These are phyloP conservation scores for Nysson spinosus DNA, from an alignment of 2,888 invertebrate species.

Conservation along the genomic window DNA sequence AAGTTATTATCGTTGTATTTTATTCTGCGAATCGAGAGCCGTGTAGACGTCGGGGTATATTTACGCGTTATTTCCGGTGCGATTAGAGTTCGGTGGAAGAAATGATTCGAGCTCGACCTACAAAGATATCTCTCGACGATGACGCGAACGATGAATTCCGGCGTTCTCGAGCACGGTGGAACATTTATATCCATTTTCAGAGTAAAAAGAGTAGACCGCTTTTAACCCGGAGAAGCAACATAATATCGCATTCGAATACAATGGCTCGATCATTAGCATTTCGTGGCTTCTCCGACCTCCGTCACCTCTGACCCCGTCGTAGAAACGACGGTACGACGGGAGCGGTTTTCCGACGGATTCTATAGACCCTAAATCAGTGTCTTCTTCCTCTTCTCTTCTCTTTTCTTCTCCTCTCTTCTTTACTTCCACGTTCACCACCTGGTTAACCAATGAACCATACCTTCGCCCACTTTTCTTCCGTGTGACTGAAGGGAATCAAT, in stretches of 20 bases:
- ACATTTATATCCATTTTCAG: not conserved
- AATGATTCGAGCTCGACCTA: too few species aligned
- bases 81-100: too few species aligned
- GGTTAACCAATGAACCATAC: slow-evolving; percentile 25
- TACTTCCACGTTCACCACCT: slow-evolving; percentile 22
- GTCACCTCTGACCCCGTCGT: slow-evolving; percentile 69
- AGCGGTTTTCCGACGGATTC: slow-evolving; percentile 47
- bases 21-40: too few species aligned
- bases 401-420: slow-evolving; percentile 5
- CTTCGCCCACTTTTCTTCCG: slow-evolving; percentile 14
- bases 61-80: too few species aligned
- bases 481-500: too few species aligned
- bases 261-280: slow-evolving; percentile 71
- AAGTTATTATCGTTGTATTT: too few species aligned
- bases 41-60: too few species aligned
- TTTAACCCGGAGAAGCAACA: slow-evolving; percentile 15
- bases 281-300: slow-evolving; percentile 61
- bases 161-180: not conserved
- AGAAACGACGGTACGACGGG: too few species aligned
- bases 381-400: too few species aligned
- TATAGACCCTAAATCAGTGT: slow-evolving; percentile 10
- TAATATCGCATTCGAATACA: slow-evolving; percentile 71
- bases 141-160: slow-evolving; percentile 24
- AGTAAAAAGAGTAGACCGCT: slow-evolving; percentile 9
- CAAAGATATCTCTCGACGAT: too few species aligned